Base-by-base conservation (phyloP, 2,888 invertebrate genomes). In the Phengaris alcon region DNA sequence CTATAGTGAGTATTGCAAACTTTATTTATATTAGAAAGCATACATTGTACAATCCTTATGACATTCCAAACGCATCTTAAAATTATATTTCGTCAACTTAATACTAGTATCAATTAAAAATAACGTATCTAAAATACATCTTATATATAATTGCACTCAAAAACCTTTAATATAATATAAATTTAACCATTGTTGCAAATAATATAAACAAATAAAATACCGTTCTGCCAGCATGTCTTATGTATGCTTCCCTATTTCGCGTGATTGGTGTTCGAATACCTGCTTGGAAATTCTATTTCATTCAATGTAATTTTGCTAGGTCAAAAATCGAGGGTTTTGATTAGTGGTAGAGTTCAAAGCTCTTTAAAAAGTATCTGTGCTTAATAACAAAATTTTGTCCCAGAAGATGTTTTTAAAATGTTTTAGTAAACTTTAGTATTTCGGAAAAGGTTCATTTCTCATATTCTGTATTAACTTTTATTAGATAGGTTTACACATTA, bases 11-110 rank as follows among this genome's bases (percentile, higher is more conserved):
- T 74, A 81, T 85, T 87, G 85, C 85, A 87, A 87, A 86, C 83
- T 75, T 82, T 82, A 81, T 83, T 81, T 83, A 84, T 83, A 86
- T 82, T 82, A 84, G 87, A 87, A 88, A 87, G 87, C 88, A 88
- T 88, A 89, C 88, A 87, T 82, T 84, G 79, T 78, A 80, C 82
- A 83, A 83, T 80, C 79, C 79, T 74, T 78, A 76, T 79, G 78
- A 80, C 80, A 79, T 79, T 75, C 75, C 78, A 75, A 79, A 78
- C 79, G 75, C 59, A 68, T 69, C 35, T 74, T 75, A 74, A 74
- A 77, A 77, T 75, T 68, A 64, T 75, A 68, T 70, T 74, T 73
- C 74, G 73, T 74, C 68, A 75, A 75, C 73, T 69, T 77, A 72
- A 74, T 55, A 44, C 73, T 75, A 75, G 22, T 68, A 9, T 59